A percentile compares a stretch with the other conserved stretches of the same genome.
These are phyloP conservation scores for Malthinus flaveolus DNA, from an alignment of 2,888 invertebrate species.

Conservation along the genomic window DNA sequence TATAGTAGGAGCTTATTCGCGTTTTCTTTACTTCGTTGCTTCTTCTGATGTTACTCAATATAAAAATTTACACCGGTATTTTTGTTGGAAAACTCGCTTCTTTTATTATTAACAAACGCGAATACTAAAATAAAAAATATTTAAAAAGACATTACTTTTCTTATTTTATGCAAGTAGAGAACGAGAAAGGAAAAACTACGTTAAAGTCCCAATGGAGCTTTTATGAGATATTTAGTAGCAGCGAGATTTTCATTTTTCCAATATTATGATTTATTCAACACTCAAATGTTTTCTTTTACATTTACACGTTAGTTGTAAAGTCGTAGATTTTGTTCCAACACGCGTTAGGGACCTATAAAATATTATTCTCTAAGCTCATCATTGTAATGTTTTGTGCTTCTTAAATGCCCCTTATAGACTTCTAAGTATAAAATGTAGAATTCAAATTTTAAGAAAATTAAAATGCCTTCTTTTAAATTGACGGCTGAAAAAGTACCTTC, in stretches of 20 bases:
- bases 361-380: not conserved
- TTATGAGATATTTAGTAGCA: conserved; percentile 19
- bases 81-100: too few relatives aligned
- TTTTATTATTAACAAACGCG: too few relatives aligned
- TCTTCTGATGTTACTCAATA: too few relatives aligned
- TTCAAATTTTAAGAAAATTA: too few relatives aligned
- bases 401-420: not conserved
- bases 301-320: conserved; percentile 18
- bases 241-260: conserved; percentile 18
- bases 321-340: conserved; percentile 19
- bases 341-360: conserved; percentile 17
- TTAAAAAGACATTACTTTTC: too few relatives aligned
- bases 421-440: too few relatives aligned
- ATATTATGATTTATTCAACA: conserved; percentile 27
- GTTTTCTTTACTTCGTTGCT: too few relatives aligned
- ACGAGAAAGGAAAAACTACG: conserved; percentile 12
- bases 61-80: too few relatives aligned
- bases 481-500: too few relatives aligned
- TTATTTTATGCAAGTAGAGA: not conserved
- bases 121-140: too few relatives aligned
- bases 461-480: too few relatives aligned
- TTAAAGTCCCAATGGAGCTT: conserved; percentile 10
- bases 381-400: not conserved
- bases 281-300: conserved; percentile 19
- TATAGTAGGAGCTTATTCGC: too few relatives aligned